Conservation (phyloP, 2,113 vertebrate species). For the Petroica traversi region DNA sequence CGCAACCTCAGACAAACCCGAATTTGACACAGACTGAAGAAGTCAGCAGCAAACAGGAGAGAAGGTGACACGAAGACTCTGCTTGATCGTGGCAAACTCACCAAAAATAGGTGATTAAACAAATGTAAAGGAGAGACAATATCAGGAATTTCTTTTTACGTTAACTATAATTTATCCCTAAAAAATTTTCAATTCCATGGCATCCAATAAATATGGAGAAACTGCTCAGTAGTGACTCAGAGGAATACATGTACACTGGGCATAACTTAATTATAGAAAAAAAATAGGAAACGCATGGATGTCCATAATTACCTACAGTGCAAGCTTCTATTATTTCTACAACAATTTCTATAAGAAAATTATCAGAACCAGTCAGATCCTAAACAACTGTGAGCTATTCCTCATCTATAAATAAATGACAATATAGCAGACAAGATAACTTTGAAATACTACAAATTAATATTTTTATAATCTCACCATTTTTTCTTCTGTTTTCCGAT, state of each 20-base stretch:
- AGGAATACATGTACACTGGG: not conserved
- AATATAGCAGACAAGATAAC: not conserved
- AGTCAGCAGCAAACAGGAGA: not conserved
- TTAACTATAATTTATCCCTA: not conserved
- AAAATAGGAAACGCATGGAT: not conserved
- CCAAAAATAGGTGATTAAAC: not conserved
- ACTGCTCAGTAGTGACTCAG: not conserved
- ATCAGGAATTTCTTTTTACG: not conserved
- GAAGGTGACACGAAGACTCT: not conserved
- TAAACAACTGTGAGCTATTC: not conserved
- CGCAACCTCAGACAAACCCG: not conserved
- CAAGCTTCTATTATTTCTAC: not conserved
- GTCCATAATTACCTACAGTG: not conserved
- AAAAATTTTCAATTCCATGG: not conserved
- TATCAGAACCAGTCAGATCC: not conserved
- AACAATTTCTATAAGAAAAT: not conserved
- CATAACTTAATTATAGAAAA: not conserved
- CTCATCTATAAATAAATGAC: not conserved
- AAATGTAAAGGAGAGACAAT: not conserved
- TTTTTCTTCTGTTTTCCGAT: not conserved
- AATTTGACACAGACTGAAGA: not conserved
- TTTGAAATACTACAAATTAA: not conserved
- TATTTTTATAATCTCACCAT: not conserved
- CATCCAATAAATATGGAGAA: not conserved
- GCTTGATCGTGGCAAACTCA: not conserved